Conservation (phyloP, 2,797 vertebrate genomes). For the Typhlichthys subterraneus region DNA sequence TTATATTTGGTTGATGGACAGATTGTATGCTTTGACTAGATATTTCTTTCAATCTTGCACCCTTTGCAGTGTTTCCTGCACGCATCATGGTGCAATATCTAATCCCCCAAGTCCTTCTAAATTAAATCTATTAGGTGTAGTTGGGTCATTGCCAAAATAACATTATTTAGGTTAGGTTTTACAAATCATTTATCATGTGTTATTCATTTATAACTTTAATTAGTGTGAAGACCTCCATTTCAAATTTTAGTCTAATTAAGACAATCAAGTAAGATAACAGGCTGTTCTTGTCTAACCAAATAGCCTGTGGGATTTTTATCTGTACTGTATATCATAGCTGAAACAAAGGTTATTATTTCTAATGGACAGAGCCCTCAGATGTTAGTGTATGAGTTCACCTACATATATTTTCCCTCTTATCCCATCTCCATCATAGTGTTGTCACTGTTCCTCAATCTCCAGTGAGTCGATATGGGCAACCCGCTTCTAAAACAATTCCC, state of each 20-base stretch:
- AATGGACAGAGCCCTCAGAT: conserved; percentile 29
- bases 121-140: neutral
- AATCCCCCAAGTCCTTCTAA: conserved; percentile 22
- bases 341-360: conserved; percentile 12
- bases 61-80: conserved; percentile 53
- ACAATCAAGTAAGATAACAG: conserved; percentile 35
- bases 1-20: conserved; percentile 51
- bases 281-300: conserved; percentile 38
- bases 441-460: conserved; percentile 35
- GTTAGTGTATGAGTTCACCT: conserved; percentile 14
- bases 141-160: conserved; percentile 5
- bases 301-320: conserved; percentile 23
- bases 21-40: conserved; percentile 44
- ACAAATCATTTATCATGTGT: conserved; percentile 4
- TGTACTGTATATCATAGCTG: conserved; percentile 29
- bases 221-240: too few species aligned
- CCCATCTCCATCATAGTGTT: conserved; percentile 12
- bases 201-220: neutral
- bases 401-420: conserved; percentile 1
- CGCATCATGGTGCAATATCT: conserved; percentile 52
- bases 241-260: conserved; percentile 40
- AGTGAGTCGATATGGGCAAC: conserved; percentile 22
- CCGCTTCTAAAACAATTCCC: conserved; percentile 51
- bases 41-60: conserved; percentile 38
- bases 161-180: neutral